These are phyloP conservation scores for Eulithis prunata DNA, from an alignment of 2,888 invertebrate genomes.

Conservation along the genomic window DNA sequence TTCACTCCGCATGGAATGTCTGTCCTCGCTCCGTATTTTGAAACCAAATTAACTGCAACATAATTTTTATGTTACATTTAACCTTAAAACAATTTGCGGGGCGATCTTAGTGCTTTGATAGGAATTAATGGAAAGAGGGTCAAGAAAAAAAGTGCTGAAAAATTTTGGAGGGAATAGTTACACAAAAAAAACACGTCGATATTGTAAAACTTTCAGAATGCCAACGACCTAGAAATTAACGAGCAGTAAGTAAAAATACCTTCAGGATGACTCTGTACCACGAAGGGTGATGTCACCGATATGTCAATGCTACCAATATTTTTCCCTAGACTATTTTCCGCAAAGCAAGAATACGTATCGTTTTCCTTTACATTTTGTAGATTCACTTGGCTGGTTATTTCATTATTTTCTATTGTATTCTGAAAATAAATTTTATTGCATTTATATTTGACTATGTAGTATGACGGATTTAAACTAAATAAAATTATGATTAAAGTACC, in stretches of 20 bases:
- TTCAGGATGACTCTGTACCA: conserved; percentile 14
- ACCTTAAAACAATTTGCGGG: too few species aligned
- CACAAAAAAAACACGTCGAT: too few species aligned
- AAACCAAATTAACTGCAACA: conserved; percentile 18
- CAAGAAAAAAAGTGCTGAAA: too few species aligned
- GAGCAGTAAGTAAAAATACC: conserved; percentile 14
- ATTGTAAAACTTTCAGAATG: too few species aligned
- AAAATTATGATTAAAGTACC: conserved; percentile 1
- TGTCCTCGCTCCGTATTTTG: conserved; percentile 25
- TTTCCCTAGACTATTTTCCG: conserved; percentile 20
- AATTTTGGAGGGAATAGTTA: too few species aligned
- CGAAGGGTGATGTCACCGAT: conserved; percentile 21
- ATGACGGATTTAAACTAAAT: too few species aligned
- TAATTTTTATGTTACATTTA: too few species aligned
- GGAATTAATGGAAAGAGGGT: too few species aligned
- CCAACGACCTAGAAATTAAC: too few species aligned
- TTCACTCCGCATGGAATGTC: conserved; percentile 30
- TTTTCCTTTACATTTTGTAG: conserved; percentile 10
- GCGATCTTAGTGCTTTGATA: too few species aligned
- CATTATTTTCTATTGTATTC: background rate
- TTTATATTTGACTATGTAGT: too few species aligned
- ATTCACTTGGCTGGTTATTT: conserved; percentile 9
- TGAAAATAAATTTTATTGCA: conserved; percentile 10
- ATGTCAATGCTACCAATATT: conserved; percentile 14
- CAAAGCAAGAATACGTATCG: conserved; percentile 22